Percentiles rank a stretch among this genome's conserved stretches.
These are phyloP conservation scores for Hiodon alosoides DNA, from an alignment of 2,113 vertebrate genomes.

Conservation along the genomic window DNA sequence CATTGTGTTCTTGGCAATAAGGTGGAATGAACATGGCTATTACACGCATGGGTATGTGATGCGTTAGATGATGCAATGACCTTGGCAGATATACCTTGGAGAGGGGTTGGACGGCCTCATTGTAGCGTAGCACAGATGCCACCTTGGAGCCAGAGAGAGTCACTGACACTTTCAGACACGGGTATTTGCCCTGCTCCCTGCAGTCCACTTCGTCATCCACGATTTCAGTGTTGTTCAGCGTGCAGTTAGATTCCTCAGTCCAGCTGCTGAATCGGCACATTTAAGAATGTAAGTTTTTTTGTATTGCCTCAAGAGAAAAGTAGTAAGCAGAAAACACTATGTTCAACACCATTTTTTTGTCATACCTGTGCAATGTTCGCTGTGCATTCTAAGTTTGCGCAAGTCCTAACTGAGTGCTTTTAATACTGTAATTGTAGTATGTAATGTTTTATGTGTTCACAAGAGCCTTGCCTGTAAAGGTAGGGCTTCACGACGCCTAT, in stretches of 20 bases:
- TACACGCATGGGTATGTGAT: neutral
- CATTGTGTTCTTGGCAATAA: too few species aligned
- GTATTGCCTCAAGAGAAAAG: neutral
- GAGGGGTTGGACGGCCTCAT: slow-evolving; percentile 55
- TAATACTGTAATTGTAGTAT: too few species aligned
- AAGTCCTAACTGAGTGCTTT: neutral
- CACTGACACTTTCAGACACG: slow-evolving; percentile 65
- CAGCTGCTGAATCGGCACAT: slow-evolving; percentile 52
- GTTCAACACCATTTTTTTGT: too few species aligned
- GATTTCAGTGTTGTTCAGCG: slow-evolving; percentile 48
- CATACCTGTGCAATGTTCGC: neutral
- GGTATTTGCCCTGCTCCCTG: slow-evolving; percentile 52
- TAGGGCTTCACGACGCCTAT: slow-evolving; percentile 65
- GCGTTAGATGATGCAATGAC: neutral
- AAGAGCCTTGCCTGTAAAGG: slow-evolving; percentile 62
- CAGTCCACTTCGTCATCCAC: slow-evolving; percentile 61
- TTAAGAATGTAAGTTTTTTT: neutral
- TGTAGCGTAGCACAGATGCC: slow-evolving; percentile 57
- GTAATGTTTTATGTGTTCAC: neutral
- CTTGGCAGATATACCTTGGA: slow-evolving; percentile 56
- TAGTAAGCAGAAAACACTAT: too few species aligned
- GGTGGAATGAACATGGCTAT: too few species aligned
- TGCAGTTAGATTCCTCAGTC: slow-evolving; percentile 61
- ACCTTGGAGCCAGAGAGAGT: slow-evolving; percentile 53
- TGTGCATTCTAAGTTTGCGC: neutral